phyloP scores from a whole-genome alignment of 1,140 invertebrate species.

The Hetaerina americana region DNA sequence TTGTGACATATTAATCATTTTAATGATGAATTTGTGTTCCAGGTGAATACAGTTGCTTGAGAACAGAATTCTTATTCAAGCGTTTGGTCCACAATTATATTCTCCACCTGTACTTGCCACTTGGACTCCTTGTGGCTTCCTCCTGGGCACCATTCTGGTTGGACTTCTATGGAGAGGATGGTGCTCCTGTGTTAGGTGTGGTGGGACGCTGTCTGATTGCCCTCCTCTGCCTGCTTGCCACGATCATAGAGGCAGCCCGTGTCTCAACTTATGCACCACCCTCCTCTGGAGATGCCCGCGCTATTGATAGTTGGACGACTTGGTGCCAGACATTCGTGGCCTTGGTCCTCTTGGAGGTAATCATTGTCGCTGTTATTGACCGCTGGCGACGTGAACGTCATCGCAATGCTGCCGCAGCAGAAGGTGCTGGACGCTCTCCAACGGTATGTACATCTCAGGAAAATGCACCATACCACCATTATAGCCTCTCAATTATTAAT shows the following conservation, averaged over 20 bases:
- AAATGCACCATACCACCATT: too few relatives aligned
- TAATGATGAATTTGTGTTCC: neutral
- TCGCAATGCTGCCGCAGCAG: neutral
- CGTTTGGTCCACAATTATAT: slow-evolving; percentile 1
- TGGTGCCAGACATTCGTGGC: slow-evolving; percentile 1
- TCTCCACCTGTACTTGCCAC: slow-evolving; percentile 1
- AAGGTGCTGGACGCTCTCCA: too few relatives aligned
- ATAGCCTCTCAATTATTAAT: too few relatives aligned
- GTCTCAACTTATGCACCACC: neutral
- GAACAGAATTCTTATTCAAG: slow-evolving; percentile 7
- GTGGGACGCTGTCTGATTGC: neutral
- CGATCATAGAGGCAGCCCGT: neutral
- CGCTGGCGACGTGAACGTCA: neutral
- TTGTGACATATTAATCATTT: too few relatives aligned
- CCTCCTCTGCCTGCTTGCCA: neutral
- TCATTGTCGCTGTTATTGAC: neutral
- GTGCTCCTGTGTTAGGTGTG: neutral
- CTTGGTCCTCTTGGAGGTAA: neutral
- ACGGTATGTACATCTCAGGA: too few relatives aligned
- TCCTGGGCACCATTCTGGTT: slow-evolving; percentile 5
- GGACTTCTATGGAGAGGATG: neutral
- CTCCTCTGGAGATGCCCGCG: slow-evolving; percentile 2
- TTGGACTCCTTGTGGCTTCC: neutral
- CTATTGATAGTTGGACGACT: slow-evolving; percentile 1
- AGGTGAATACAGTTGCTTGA: slow-evolving; percentile 8